These are phyloP conservation scores for Philypnodon macrostomus DNA, from an alignment of 2,797 vertebrate species.

Conservation along the genomic window DNA sequence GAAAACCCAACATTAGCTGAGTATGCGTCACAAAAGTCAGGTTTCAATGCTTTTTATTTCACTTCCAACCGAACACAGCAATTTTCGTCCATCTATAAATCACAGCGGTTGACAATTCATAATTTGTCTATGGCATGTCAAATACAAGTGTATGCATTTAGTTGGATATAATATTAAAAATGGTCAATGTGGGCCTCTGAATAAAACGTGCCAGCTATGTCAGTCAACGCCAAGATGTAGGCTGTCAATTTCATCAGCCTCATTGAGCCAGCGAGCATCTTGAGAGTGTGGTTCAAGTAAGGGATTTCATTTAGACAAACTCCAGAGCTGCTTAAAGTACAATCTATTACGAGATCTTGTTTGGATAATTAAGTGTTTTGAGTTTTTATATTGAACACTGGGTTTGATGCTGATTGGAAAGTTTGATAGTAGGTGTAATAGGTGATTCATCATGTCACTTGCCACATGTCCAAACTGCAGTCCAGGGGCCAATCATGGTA, in stretches of 20 bases:
- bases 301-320: neutral
- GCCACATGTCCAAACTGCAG: too few species aligned
- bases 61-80: neutral
- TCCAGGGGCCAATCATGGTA: too few species aligned
- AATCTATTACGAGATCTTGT: too few species aligned
- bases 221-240: conserved; percentile 2
- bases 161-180: neutral
- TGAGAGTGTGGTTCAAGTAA: neutral
- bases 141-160: conserved; percentile 1
- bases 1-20: neutral
- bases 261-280: conserved; percentile 1
- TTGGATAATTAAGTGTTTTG: too few species aligned
- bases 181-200: conserved; percentile 4
- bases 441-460: too few species aligned
- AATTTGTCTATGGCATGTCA: conserved; percentile 1
- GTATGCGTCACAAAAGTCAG: neutral
- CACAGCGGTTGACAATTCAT: conserved; percentile 8
- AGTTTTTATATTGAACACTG: too few species aligned
- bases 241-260: conserved; percentile 1
- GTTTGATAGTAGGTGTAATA: too few species aligned
- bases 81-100: conserved; percentile 10
- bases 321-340: too few species aligned
- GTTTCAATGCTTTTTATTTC: neutral
- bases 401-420: too few species aligned
- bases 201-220: conserved; percentile 1